Conservation (phyloP, 2,888 invertebrate genomes). For the Agrochola lota region DNA sequence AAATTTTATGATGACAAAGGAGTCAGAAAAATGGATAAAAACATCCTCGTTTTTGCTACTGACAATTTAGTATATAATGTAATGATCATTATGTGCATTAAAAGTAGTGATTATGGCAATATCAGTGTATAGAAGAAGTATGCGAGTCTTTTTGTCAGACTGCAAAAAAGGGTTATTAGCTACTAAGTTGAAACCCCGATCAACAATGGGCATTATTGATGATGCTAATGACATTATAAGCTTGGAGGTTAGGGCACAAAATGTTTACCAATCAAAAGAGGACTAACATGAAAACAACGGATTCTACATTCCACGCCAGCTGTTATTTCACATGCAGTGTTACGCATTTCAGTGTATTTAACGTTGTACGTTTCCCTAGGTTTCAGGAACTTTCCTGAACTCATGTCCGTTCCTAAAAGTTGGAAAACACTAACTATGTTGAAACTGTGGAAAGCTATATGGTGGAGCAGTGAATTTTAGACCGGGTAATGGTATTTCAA, state of each 20-base stretch:
- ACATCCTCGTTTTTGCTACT: not conserved
- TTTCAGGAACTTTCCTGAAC: constrained; percentile 32
- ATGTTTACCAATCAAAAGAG: not conserved
- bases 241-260: too few species aligned
- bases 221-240: not conserved
- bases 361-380: constrained; percentile 13
- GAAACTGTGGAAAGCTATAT: constrained; percentile 18
- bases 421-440: constrained; percentile 44
- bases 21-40: not conserved
- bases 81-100: not conserved
- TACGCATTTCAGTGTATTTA: constrained; percentile 38
- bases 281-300: not conserved
- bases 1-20: too few species aligned
- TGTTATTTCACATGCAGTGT: constrained; percentile 33
- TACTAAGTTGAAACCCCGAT: not conserved
- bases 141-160: too few species aligned
- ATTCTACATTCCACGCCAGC: constrained; percentile 6
- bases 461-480: constrained; percentile 22
- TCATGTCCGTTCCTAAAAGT: constrained; percentile 30
- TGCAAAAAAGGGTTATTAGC: not conserved
- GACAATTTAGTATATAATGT: not conserved
- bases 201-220: not conserved
- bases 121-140: not conserved
- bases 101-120: not conserved
- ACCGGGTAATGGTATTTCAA: constrained; percentile 22